These are phyloP conservation scores for Sebastes fasciatus DNA, from an alignment of 2,113 vertebrate species.

Conservation along the genomic window DNA sequence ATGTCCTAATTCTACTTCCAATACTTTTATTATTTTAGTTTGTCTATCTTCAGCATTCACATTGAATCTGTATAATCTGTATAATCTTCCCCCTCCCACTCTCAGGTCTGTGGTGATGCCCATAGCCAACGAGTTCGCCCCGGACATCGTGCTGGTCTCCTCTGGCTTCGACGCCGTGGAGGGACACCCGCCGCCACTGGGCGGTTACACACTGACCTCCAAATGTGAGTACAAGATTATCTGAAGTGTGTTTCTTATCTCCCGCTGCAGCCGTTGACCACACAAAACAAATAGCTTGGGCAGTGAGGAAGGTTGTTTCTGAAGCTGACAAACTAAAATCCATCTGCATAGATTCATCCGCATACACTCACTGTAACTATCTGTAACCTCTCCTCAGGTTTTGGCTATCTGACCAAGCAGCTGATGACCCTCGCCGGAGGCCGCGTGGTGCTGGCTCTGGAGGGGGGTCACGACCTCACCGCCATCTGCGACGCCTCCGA, in stretches of 20 bases:
- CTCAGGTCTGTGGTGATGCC: conserved; percentile 96
- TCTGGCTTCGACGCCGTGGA: conserved; percentile 96
- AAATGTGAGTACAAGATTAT: conserved; percentile 85
- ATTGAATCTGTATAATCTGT: neutral
- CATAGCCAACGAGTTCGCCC: conserved; percentile 94
- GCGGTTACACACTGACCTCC: conserved; percentile 94
- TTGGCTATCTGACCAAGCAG: conserved; percentile 93
- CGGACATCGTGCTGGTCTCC: conserved; percentile 94
- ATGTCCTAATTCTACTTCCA: no score
- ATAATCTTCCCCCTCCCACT: neutral
- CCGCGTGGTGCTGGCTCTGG: conserved; percentile 91
- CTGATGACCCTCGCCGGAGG: conserved; percentile 93
- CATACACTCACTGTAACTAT: no score
- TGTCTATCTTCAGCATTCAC: neutral
- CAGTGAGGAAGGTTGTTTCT: neutral
- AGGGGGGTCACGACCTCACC: conserved; percentile 83
- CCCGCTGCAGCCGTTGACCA: neutral
- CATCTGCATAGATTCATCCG: neutral
- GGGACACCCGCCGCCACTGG: conserved; percentile 93
- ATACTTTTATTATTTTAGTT: no score
- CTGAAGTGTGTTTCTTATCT: conserved; percentile 21
- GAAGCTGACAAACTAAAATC: neutral
- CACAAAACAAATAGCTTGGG: neutral
- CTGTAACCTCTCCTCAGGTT: conserved; percentile 83
- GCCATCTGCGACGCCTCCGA: conserved; percentile 89